Conservation (phyloP, 2,113 vertebrate species). For the Sinosuthora webbiana region DNA sequence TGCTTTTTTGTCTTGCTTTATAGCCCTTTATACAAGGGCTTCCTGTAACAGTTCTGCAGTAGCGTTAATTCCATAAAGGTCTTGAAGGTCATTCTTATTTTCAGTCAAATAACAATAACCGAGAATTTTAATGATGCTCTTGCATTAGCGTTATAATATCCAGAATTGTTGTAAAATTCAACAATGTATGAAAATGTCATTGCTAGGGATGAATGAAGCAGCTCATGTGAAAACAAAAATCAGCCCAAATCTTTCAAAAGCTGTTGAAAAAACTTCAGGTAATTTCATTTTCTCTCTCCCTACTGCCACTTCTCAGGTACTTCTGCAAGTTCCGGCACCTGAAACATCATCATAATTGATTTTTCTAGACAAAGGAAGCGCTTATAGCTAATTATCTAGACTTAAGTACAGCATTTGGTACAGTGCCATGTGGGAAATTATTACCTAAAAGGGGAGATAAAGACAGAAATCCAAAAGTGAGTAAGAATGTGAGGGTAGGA, state of each 20-base stretch:
- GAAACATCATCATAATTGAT: conserved; percentile 26
- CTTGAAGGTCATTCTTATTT: conserved; percentile 54
- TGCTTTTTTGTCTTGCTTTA: conserved; percentile 56
- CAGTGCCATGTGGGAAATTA: conserved; percentile 1
- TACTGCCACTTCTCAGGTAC: background rate
- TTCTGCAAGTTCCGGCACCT: background rate
- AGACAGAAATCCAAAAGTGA: background rate
- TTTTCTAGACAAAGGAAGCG: conserved; percentile 45
- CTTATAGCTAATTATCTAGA: conserved; percentile 30
- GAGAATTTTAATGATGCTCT: conserved; percentile 29
- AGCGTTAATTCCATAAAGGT: conserved; percentile 42
- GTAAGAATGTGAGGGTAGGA: background rate
- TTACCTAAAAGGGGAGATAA: conserved; percentile 3
- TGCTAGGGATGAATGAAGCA: conserved; percentile 20
- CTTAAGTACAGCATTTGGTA: conserved; percentile 9
- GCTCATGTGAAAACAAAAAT: background rate
- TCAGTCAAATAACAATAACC: conserved; percentile 21
- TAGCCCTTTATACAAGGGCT: conserved; percentile 46
- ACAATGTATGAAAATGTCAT: conserved; percentile 48
- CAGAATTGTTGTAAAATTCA: conserved; percentile 62
- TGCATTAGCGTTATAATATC: conserved; percentile 36
- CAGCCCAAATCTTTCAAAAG: background rate
- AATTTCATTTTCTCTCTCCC: background rate
- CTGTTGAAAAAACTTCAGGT: background rate
- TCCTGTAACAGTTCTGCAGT: background rate